Evolutionary conservation across 2,113 vertebrate genomes (phyloP).

Genomic region (Ctenomys sociabilis): DNA sequence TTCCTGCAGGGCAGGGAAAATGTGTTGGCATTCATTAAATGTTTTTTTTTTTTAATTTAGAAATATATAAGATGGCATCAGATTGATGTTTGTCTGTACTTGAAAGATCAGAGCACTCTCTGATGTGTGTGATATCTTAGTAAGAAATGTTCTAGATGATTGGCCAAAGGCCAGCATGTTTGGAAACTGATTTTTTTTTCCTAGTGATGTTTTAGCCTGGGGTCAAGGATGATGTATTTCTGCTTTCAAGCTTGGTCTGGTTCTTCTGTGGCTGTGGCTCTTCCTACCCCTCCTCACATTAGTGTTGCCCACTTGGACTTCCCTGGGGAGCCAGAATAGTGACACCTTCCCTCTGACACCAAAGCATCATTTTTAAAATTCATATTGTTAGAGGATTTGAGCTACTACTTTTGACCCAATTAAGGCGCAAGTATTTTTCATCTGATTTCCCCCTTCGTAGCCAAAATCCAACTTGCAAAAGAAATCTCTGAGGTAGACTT

Average conservation of each 20-base stretch:
- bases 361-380: constrained; percentile 2
- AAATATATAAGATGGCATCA: not conserved
- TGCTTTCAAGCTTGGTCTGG: constrained; percentile 54
- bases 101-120: constrained; percentile 35
- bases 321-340: not conserved
- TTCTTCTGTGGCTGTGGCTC: not conserved
- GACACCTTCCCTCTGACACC: not conserved
- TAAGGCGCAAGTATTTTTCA: constrained; percentile 23
- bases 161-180: constrained; percentile 53
- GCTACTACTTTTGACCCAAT: constrained; percentile 17
- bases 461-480: not conserved
- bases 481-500: constrained; percentile 16
- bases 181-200: constrained; percentile 67
- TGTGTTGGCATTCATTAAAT: not conserved
- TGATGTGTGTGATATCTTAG: constrained; percentile 45
- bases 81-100: constrained; percentile 37
- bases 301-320: constrained; percentile 61
- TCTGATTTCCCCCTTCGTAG: not conserved
- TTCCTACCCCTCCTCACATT: not conserved
- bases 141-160: constrained; percentile 4
- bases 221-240: constrained; percentile 66
- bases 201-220: not conserved
- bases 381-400: constrained; percentile 39
- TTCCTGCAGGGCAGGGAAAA: not conserved
- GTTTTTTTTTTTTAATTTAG: constrained; percentile 4